Evolutionary conservation across 2,888 invertebrate genomes (phyloP), one percentile per base, ranked within the genome.

Genomic region (Tuberolachnus salignus): DNA sequence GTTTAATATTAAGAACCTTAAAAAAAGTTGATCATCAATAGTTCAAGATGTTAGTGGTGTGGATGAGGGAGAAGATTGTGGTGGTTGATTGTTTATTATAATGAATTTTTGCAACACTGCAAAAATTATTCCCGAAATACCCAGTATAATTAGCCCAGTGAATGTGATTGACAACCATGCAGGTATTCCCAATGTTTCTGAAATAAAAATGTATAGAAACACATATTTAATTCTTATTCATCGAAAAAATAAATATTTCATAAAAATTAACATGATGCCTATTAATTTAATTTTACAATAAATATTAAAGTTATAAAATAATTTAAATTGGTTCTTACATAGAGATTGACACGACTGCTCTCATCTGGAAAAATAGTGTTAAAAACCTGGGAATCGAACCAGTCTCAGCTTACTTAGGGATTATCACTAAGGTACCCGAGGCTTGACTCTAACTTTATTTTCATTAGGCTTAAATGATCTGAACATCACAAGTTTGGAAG

Each of bases 91-190:
- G 10, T 78, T 78, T 9, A 59, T 23, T 61, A 78, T 78, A 51
- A 78, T 78, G 49, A 78, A 49, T 59, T 78, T 78, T 21, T 78
- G 67, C 14, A 78, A 59, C 4, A 34, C 59, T 16, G 51, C 78
- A 69, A 59, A 78, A 49, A 78, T 69, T 49, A 78, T 67, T 34
- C 78, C 78, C n/a, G 78, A 69, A 49, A 78, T 49, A 9, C 46
- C 69, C 49, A 78, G 23, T 13, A 78, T 69, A 16, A 67, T 16
- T 9, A 78, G 49, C 21, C 67, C 78, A 69, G 34, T 69, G 49
- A 78, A 67, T 59, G 51, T 78, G n/a, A 78, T 34, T 23, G 78
- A 78, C 53, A 80, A 80, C 80, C 80, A 80, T 44, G 80, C 74
- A 1, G 80, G 75, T 63, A 80, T 74, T 26, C 75, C 75, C 70